phyloP scores from a whole-genome alignment of 2,797 vertebrate species.

The Heterohyrax brucei region DNA sequence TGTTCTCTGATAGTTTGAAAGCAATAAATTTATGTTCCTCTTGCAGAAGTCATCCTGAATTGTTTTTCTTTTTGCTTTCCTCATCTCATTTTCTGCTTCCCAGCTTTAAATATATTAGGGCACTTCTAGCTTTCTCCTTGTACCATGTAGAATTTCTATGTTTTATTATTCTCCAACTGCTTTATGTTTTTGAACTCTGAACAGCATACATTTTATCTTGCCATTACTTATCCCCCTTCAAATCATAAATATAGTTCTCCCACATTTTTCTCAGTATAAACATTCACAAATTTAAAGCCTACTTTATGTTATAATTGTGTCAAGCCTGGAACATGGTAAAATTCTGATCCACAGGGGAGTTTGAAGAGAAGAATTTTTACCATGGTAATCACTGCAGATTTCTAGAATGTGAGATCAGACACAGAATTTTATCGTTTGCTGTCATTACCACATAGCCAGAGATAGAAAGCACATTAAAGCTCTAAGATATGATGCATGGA shows the following conservation, averaged over 20 bases:
- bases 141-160: background rate
- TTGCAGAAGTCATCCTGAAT: constrained; percentile 9
- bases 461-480: constrained; percentile 43
- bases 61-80: constrained; percentile 13
- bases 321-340: constrained; percentile 21
- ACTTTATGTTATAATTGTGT: constrained; percentile 14
- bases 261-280: constrained; percentile 64
- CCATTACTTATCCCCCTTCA: background rate
- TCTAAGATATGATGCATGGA: constrained; percentile 46
- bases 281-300: constrained; percentile 54
- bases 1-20: constrained; percentile 54
- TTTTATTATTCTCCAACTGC: constrained; percentile 50
- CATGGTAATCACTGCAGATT: constrained; percentile 8
- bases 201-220: constrained; percentile 48
- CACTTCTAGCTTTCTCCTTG: background rate
- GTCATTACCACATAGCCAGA: constrained; percentile 23
- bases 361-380: constrained; percentile 18
- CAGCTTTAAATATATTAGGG: background rate
- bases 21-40: background rate
- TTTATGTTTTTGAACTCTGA: constrained; percentile 52
- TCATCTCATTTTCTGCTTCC: background rate
- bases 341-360: constrained; percentile 38
- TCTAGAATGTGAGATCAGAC: constrained; percentile 62
- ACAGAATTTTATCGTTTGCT: constrained; percentile 74
- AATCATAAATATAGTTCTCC: constrained; percentile 10